Evolutionary conservation across 2,797 vertebrate species (phyloP).

Genomic region (Todus mexicanus): DNA sequence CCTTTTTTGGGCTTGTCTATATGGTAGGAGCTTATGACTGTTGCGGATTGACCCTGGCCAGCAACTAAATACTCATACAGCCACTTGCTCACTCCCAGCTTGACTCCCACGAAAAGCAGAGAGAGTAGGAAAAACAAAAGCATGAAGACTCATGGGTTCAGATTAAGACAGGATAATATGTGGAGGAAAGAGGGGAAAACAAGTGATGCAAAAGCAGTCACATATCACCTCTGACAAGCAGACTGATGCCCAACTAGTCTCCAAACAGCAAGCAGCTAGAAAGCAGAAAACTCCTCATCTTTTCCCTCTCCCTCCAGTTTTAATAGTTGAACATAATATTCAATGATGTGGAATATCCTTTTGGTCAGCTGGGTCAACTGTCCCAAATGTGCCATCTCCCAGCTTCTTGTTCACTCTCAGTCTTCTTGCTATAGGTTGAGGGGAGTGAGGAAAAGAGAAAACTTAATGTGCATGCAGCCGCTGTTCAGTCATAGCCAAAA

Average conservation of each 20-base stretch:
- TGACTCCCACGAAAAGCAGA: not conserved
- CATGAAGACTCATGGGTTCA: not conserved
- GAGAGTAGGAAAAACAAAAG: not conserved
- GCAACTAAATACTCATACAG: not conserved
- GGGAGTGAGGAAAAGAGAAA: not conserved
- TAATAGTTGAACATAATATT: not conserved
- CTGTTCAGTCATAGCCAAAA: not conserved
- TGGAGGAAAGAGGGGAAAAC: not conserved
- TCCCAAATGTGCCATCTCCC: not conserved
- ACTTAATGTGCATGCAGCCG: not conserved
- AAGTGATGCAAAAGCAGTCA: not conserved
- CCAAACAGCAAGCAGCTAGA: not conserved
- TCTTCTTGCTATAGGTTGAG: not conserved
- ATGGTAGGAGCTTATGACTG: not conserved
- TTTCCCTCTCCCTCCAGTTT: not conserved
- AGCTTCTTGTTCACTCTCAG: not conserved
- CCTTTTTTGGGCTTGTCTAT: not conserved
- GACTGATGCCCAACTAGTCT: not conserved
- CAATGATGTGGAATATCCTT: not conserved
- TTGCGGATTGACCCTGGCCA: not conserved
- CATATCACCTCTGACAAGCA: not conserved
- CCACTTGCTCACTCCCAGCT: not conserved
- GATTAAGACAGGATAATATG: not conserved
- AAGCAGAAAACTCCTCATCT: not conserved
- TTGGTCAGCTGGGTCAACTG: not conserved